Base-by-base conservation (phyloP, 2,113 vertebrate genomes). In the Oenanthe melanoleuca region DNA sequence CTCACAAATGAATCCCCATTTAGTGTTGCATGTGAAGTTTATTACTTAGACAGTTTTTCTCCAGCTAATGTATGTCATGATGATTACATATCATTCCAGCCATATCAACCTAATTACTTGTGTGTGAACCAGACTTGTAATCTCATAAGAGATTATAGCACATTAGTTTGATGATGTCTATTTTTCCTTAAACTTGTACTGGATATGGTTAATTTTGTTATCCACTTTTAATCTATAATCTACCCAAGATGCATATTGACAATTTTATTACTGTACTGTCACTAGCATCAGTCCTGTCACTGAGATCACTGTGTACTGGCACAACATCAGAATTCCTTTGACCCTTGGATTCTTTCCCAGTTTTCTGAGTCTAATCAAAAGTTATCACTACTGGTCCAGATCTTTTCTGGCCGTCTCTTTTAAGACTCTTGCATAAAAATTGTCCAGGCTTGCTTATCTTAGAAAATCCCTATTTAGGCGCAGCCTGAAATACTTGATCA, bases 151-250 rank as follows among this genome's bases (percentile, higher is more conserved):
- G 85, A 96, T 93, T 88, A 91, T 53, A 71, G 61, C 82, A 74
- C 69, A n/a, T 90, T 96, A 74, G 64, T 92, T 90, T 86, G 75
- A 91, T 78, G 83, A 53, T 91, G 55, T 74, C 82, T 88, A 42
- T 94, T 96, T 96, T 96, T 81, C 67, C 86, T 83, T 90, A 93
- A 96, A 88, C 82, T 81, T 80, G 18, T 95, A 84, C 64, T 90
- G 55, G 81, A 49, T 88, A 77, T 52, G 44, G 69, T 63, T 94
- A 90, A 96, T 95, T 95, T 88, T 71, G 91, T 94, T 96, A 95
- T 22, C 71, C 37, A 40, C 16, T 31, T 90, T 88, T 92, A 93
- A 86, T 95, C 78, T 3, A 15, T 84, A 71, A 92, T 83, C 74
- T 83, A 78, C 83, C 88, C 79, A 64, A 88, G 40, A 37, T 19